Base-by-base conservation (phyloP, 2,797 vertebrate genomes). In the Triplophysa bombifrons region DNA sequence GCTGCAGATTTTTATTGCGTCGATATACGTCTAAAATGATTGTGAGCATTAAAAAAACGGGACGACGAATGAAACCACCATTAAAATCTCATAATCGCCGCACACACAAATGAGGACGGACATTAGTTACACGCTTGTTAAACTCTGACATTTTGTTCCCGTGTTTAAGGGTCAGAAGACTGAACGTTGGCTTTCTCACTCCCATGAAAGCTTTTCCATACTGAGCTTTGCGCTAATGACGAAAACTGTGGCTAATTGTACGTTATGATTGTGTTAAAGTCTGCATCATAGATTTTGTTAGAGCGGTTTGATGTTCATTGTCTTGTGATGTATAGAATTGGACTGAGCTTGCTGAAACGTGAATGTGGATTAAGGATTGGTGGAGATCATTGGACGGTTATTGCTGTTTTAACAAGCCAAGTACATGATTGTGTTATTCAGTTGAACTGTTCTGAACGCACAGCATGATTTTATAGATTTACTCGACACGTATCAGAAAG, bases 111-210 rank as follows among this genome's bases (percentile, higher is more conserved):
- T 16, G 64, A 76, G 74, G 64, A 46, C 3, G 22, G 51, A 68
- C 41, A 68, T 68, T 68, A 68, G 74, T 68, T 76, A 58, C 27
- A 68, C 38, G 74, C 74, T 76, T 58, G 64, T 76, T 76, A 68
- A 76, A 68, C 74, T 58, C 22, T 30, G 64, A 68, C 74, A 76
- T 76, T 76, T 76, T 69, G 76, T 78, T 70, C 56, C 66, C 51
- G 41, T 69, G 55, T 70, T 61, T 70, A 78, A 34, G 65, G 76
- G 76, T 78, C 76, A 78, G 38, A 50, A 61, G 63, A 48, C 53
- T 58, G 48, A 67, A 76, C 74, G 19, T 56, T 56, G n/a, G 74
- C 51, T 66, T 56, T 66, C 65, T 22, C 6, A 17, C 19, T 25
- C 63, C 34, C 46, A 46, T 76, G 63, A 53, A 44, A 46, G 66